Evolutionary conservation across 1,140 invertebrate genomes (phyloP).

Genomic region (Choristoneura fumiferana): DNA sequence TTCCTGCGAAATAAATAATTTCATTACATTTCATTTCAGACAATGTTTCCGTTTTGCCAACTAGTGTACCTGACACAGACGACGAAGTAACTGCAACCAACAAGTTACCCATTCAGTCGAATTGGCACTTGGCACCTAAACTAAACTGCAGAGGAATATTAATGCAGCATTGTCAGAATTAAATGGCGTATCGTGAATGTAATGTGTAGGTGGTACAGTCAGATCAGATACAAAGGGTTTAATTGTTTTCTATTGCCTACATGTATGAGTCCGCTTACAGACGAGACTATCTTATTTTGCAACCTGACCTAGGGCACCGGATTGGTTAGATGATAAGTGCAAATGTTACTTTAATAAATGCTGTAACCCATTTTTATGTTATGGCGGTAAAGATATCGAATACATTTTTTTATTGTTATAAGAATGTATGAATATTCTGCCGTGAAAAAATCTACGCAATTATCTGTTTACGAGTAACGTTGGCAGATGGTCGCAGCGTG

Average conservation of each 20-base stretch:
- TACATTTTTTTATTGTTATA: too few relatives aligned
- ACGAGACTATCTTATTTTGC: neutral
- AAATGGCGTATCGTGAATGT: neutral
- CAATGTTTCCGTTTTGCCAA: conserved; percentile 3
- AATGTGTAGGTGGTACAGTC: neutral
- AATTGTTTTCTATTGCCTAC: too few relatives aligned
- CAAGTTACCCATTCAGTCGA: conserved; percentile 9
- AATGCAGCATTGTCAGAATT: conserved; percentile 11
- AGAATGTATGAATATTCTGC: too few relatives aligned
- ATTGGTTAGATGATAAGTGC: neutral
- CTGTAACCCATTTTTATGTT: too few relatives aligned
- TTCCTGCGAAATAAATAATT: too few relatives aligned
- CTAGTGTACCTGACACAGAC: neutral
- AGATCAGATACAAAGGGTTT: neutral
- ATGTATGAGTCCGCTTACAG: too few relatives aligned
- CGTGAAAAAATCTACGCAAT: too few relatives aligned
- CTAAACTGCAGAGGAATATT: conserved; percentile 2
- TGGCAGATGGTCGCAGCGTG: conserved; percentile 39
- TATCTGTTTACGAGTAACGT: too few relatives aligned
- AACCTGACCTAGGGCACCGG: neutral
- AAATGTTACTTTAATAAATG: too few relatives aligned
- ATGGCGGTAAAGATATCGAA: too few relatives aligned
- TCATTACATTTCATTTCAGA: too few relatives aligned
- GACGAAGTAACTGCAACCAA: neutral
- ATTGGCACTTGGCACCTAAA: conserved; percentile 10